Evolutionary conservation across 2,113 vertebrate species (phyloP), one percentile per base, ranked within the genome.

Genomic region (Rhabdornis inornatus): DNA sequence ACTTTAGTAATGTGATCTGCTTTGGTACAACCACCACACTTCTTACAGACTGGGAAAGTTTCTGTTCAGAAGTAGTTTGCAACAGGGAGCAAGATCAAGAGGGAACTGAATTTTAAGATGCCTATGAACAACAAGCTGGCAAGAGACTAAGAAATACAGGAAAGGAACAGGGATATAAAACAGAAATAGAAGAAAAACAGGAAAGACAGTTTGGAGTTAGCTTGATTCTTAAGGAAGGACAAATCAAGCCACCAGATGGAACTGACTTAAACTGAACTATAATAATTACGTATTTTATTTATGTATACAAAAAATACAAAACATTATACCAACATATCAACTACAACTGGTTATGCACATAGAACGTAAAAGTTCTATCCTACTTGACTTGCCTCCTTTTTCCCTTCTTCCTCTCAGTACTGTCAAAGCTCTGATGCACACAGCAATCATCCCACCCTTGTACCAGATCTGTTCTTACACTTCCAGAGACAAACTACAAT

Each of bases 81-180:
- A 91, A 75, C 63, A 88, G 77, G n/a, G 80, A 82, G 71, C 71
- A 71, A 94, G 87, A 93, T 35, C 69, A 94, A 93, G 79, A 72
- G 39, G 74, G 60, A 95, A 87, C 3, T 80, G 91, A 89, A 71
- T 90, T 90, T 44, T 68, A 91, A 72, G 71, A 63, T 50, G 68
- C 11, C 59, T 64, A 30, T 68, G 77, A 94, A 91, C 59, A 95
- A 74, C n/a, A 69, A 92, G 70, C 83, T 92, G 35, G 91, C 77
- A 93, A 61, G 52, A 86, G 52, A 86, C 17, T 75, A 84, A 69
- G 81, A 94, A 87, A 77, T 77, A 92, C 30, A 59, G 60, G 15
- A 90, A 97, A 97, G 81, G 59, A 68, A 82, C 3, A 92, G 59
- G 16, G 25, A 92, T 39, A 31, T 57, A 64, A 96, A 94, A 60